Conservation (phyloP, 1,140 invertebrate genomes). For the Panagrolaimus sp. region DNA sequence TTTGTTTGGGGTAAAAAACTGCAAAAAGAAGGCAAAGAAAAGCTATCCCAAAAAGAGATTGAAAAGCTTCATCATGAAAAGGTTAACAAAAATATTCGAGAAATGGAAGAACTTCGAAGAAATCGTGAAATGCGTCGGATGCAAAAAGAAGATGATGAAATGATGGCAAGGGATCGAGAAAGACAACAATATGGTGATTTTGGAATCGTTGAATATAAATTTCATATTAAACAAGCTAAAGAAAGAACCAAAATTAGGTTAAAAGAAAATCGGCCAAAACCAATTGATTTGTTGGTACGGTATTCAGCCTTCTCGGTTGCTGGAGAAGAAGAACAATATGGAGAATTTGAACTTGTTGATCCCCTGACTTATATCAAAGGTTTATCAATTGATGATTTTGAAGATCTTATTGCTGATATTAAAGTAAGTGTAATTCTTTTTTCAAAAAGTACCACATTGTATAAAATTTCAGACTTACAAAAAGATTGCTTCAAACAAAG, state of each 20-base stretch:
- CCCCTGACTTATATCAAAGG: constrained; percentile 79
- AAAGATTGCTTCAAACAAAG: constrained; percentile 70
- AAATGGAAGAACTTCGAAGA: constrained; percentile 70
- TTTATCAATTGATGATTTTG: constrained; percentile 81
- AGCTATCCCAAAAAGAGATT: constrained; percentile 74
- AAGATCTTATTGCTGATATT: constrained; percentile 93
- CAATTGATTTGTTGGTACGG: constrained; percentile 71
- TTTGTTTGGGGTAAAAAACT: constrained; percentile 97
- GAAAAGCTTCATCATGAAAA: constrained; percentile 78
- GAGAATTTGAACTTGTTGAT: constrained; percentile 89
- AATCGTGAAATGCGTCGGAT: constrained; percentile 81
- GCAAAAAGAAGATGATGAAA: constrained; percentile 78
- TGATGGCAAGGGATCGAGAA: constrained; percentile 82
- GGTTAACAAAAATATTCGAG: constrained; percentile 55
- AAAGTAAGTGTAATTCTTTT: constrained; percentile 66
- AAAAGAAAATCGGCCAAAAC: constrained; percentile 85
- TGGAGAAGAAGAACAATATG: constrained; percentile 60
- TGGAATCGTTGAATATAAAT: constrained; percentile 78
- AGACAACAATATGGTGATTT: constrained; percentile 87
- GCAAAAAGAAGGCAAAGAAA: constrained; percentile 81
- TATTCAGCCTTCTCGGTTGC: constrained; percentile 2
- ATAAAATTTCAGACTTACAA: constrained; percentile 43
- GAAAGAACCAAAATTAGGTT: constrained; percentile 83
- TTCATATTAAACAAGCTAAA: constrained; percentile 61
- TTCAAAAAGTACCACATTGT: constrained; percentile 1